A percentile compares a stretch with the other conserved stretches of the same genome.
Conservation (phyloP, 1,140 invertebrate genomes). For the Trypoxylus dichotomus region DNA sequence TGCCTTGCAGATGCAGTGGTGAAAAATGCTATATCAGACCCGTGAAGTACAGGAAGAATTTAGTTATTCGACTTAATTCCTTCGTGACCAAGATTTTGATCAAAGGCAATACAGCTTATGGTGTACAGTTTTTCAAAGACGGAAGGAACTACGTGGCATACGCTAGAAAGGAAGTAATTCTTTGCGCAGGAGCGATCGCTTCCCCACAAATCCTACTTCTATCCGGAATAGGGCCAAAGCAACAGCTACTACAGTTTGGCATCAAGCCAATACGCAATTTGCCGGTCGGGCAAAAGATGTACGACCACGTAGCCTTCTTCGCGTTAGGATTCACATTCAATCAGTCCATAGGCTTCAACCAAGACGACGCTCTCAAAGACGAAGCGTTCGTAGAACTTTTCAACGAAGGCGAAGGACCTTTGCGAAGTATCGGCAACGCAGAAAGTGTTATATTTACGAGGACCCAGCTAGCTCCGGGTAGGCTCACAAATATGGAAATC, state of each 20-base stretch:
- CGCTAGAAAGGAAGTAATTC: slow-evolving; percentile 80
- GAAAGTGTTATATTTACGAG: slow-evolving; percentile 56
- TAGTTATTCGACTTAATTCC: slow-evolving; percentile 80
- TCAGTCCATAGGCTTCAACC: slow-evolving; percentile 6
- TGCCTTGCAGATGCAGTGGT: slow-evolving; percentile 69
- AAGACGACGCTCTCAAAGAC: not conserved
- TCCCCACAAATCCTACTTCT: slow-evolving; percentile 84
- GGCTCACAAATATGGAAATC: not conserved
- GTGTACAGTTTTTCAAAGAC: slow-evolving; percentile 77
- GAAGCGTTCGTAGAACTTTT: slow-evolving; percentile 40
- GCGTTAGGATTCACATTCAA: slow-evolving; percentile 43
- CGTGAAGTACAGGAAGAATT: slow-evolving; percentile 73
- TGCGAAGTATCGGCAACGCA: slow-evolving; percentile 53
- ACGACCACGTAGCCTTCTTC: slow-evolving; percentile 56
- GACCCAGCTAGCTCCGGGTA: slow-evolving; percentile 40
- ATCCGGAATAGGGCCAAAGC: slow-evolving; percentile 73
- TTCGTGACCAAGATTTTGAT: slow-evolving; percentile 81
- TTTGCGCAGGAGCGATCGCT: slow-evolving; percentile 83
- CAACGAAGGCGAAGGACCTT: slow-evolving; percentile 38
- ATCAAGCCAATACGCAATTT: slow-evolving; percentile 54
- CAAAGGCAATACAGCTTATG: slow-evolving; percentile 71
- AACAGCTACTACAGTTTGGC: slow-evolving; percentile 54
- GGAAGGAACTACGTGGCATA: slow-evolving; percentile 67
- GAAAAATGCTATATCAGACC: slow-evolving; percentile 85
- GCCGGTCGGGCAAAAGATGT: slow-evolving; percentile 58